A percentile compares a stretch with the other conserved stretches of the same genome.
Conservation (phyloP, 2,888 invertebrate genomes). For the Scaptomyza flava region DNA sequence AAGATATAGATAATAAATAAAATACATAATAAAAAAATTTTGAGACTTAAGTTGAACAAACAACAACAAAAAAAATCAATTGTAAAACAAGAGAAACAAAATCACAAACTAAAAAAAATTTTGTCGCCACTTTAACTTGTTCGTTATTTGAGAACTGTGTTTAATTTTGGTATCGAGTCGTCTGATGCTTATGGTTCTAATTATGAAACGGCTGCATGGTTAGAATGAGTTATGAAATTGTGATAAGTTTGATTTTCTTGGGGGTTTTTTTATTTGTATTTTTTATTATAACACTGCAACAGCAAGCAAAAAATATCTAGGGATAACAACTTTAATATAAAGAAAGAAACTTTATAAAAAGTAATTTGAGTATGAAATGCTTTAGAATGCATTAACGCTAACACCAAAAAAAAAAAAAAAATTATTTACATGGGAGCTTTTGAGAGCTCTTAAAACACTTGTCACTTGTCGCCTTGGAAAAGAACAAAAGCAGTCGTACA, state of each 20-base stretch:
- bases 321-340: neutral
- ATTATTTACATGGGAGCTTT: slow-evolving; percentile 19
- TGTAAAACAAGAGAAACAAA: slow-evolving; percentile 8
- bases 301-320: slow-evolving; percentile 36
- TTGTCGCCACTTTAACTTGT: slow-evolving; percentile 17
- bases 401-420: slow-evolving; percentile 41
- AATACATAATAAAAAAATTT: slow-evolving; percentile 18
- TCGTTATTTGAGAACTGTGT: neutral
- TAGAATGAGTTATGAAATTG: slow-evolving; percentile 28
- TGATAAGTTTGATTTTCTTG: slow-evolving; percentile 23
- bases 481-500: slow-evolving; percentile 26
- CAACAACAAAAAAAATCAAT: slow-evolving; percentile 36
- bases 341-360: slow-evolving; percentile 6
- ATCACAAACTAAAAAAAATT: slow-evolving; percentile 16
- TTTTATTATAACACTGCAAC: slow-evolving; percentile 42
- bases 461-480: slow-evolving; percentile 28
- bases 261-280: neutral
- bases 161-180: slow-evolving; percentile 6
- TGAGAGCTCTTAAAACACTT: slow-evolving; percentile 36
- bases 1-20: slow-evolving; percentile 13
- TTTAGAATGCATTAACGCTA: slow-evolving; percentile 16
- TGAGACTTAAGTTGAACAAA: slow-evolving; percentile 37
- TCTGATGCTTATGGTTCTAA: slow-evolving; percentile 20
- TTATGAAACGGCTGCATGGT: slow-evolving; percentile 24
- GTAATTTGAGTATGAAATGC: slow-evolving; percentile 6